Conservation (phyloP, 37 sponge, comb jelly and placozoan genomes). For the Sycon ciliatum region DNA sequence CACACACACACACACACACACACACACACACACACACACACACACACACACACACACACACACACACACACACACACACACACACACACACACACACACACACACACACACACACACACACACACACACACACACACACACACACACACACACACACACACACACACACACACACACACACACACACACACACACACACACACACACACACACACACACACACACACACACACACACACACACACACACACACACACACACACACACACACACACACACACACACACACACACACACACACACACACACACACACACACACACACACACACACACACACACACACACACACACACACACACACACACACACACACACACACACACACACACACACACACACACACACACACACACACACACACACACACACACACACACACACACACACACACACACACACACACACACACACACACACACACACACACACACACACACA, state of each 20-base stretch:
- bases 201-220: conserved; percentile 1
- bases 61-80: conserved; percentile 5
- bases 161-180: not conserved
- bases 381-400: conserved; percentile 1
- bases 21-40: conserved; percentile 1
- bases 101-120: conserved; percentile 5
- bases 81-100: conserved; percentile 1
- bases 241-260: conserved; percentile 5
- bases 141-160: conserved; percentile 5
- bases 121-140: conserved; percentile 5
- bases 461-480: conserved; percentile 5
- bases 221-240: conserved; percentile 1
- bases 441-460: conserved; percentile 5
- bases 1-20: conserved; percentile 1
- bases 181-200: not conserved
- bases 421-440: conserved; percentile 1
- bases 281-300: conserved; percentile 1
- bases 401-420: conserved; percentile 5
- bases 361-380: conserved; percentile 5
- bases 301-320: conserved; percentile 5
- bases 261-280: not conserved
- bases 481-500: conserved; percentile 5
- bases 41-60: conserved; percentile 1
- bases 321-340: conserved; percentile 1
- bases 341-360: conserved; percentile 1